These are phyloP conservation scores for Nebria brevicollis DNA, from an alignment of 2,888 invertebrate genomes.

Conservation along the genomic window DNA sequence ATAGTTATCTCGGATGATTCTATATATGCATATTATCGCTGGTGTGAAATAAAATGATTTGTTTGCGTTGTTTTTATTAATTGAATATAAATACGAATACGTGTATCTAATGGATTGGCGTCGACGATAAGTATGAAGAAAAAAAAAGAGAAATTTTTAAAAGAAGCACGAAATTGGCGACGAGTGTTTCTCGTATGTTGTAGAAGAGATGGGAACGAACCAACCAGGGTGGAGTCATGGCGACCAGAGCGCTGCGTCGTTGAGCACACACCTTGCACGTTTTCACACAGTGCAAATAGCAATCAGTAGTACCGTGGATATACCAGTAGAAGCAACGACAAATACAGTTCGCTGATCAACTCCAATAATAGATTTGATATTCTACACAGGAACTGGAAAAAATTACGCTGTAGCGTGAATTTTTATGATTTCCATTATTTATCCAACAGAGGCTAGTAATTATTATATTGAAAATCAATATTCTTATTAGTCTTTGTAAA, in stretches of 20 bases:
- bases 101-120: not conserved
- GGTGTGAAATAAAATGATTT: not conserved
- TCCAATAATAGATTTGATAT: not conserved
- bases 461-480: too few species aligned
- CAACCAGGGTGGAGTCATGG: not conserved
- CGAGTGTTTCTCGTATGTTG: not conserved
- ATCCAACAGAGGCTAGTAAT: not conserved
- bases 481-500: too few species aligned
- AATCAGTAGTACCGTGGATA: not conserved
- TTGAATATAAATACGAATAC: not conserved
- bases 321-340: not conserved
- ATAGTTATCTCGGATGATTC: too few species aligned
- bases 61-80: not conserved
- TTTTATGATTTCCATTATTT: not conserved
- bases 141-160: not conserved
- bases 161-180: slow-evolving; percentile 3
- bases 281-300: slow-evolving; percentile 8
- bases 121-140: not conserved
- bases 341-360: slow-evolving; percentile 4
- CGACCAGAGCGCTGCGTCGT: not conserved
- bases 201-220: not conserved
- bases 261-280: slow-evolving; percentile 13
- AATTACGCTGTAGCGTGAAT: not conserved
- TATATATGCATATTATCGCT: not conserved
- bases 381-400: not conserved